Conservation (phyloP, 1,140 invertebrate genomes). For the Aradophagus sp. region DNA sequence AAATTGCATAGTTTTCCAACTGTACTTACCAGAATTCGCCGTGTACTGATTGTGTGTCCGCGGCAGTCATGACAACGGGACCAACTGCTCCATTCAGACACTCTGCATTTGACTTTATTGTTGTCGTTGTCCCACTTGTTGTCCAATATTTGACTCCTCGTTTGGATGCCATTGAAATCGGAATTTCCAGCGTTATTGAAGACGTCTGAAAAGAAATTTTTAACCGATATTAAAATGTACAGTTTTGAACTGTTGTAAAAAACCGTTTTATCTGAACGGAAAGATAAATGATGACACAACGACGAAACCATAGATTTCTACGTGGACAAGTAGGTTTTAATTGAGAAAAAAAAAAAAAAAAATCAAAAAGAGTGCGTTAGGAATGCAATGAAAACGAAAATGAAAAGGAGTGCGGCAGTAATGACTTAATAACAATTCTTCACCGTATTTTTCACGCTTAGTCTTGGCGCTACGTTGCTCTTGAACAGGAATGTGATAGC, state of each 20-base stretch:
- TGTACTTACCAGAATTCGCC: conserved; percentile 67
- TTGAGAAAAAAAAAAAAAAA: too few species aligned
- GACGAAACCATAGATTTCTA: too few species aligned
- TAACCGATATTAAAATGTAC: too few species aligned
- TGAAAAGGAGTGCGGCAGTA: conserved; percentile 8
- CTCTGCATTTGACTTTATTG: conserved; percentile 75
- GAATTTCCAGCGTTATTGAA: conserved; percentile 32
- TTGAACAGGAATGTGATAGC: conserved; percentile 69
- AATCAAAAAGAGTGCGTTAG: too few species aligned
- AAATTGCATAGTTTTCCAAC: too few species aligned
- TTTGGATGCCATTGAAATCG: conserved; percentile 64
- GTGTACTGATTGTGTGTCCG: conserved; percentile 72
- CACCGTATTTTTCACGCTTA: conserved; percentile 69
- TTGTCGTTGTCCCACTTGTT: conserved; percentile 44
- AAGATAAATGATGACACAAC: too few species aligned
- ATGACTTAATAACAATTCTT: conserved; percentile 43
- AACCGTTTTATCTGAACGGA: too few species aligned
- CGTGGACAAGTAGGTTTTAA: too few species aligned
- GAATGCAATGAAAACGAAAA: too few species aligned
- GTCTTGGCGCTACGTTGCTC: conserved; percentile 64
- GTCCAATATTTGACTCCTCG: conserved; percentile 64
- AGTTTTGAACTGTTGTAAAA: too few species aligned
- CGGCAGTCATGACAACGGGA: conserved; percentile 80
- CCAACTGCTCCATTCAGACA: conserved; percentile 79
- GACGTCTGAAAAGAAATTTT: conserved; percentile 35